Base-by-base conservation (phyloP, 2,888 invertebrate species). In the Ormia ochracea region DNA sequence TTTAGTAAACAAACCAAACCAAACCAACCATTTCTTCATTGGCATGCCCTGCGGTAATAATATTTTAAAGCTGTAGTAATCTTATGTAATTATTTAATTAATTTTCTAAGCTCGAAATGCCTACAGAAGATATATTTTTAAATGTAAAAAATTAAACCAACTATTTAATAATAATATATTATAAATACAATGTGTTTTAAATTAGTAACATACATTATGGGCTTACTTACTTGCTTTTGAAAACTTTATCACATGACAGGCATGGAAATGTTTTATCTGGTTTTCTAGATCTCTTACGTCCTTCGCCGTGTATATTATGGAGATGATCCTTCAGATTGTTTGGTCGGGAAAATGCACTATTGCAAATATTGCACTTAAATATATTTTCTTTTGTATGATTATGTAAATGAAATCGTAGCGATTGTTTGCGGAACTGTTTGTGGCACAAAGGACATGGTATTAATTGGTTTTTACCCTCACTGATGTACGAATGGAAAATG, bases 301-400 rank as follows among this genome's bases (percentile, higher is more conserved):
- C 28, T 10, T 65, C 38, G 52, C 90, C 89, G 82, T 93, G 93
- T 69, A 91, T 91, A 82, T 83, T 89, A 82, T 88, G 91, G 66
- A 90, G 89, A 86, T 96, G 95, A 72, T 91, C 91, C 31, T 91
- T 91, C 61, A 94, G 90, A 83, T 93, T 93, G 54, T 93, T 92
- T 83, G 93, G 92, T 26, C 94, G 90, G 0, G 93, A 92, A 85
- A 95, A 96, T 78, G 92, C 92, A 0, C 92, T 90, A 0, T 89
- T 89, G 85, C 96, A 96, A 4, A 90, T 86, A 0, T 90, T 88
- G 84, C 96, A 96, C 3, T 90, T 89, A 84, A 92, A 95, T 0
- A 94, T 94, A 76, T 93, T 91, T 85, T 96, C 96, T 28, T 93
- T 92, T 0, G 95, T 95, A 85, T 96, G 96, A 68, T 92, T 91